Base-by-base conservation (phyloP, 2,797 vertebrate species). In the Sebastes diploproa region DNA sequence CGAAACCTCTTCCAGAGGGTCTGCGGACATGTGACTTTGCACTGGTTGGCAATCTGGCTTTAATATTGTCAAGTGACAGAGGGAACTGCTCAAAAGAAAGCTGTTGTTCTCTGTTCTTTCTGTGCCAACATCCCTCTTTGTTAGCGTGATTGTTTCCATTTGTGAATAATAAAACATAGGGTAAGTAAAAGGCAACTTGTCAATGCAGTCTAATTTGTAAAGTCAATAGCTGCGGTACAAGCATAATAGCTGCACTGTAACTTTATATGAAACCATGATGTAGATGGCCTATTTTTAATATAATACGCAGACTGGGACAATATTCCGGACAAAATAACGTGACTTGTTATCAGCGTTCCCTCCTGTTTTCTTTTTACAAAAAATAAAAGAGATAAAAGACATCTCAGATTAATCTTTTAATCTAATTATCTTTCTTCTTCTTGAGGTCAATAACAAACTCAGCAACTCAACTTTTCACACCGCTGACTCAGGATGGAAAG, bases 401-500 rank as follows among this genome's bases (percentile, higher is more conserved):
- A 42, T 60, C 23, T 69, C 25, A 5, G 14, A 42, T 66, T 16
- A 38, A 68, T 78, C 60, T 56, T 29, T 72, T 66, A 27, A 76
- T 77, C 20, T 6, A 36, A 67, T 71, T 50, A 8, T 50, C 46
- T 50, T 4, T 50, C 38, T 62, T 69, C 9, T 72, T 66, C 25
- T 18, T 75, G 27, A 63, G 23, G 63, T 14, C 52, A 42, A 20
- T 50, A 20, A 20, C 46, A 50, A 18, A 50, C 18, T 50, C 46
- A 50, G 7, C 46, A 50, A 20, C 46, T 50, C 46, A 50, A 50
- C 18, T 50, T 11, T 12, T 69, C 30, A 58, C 76, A 27, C 12
- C 0, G 1, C 36, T 88, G 87, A 91, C 66, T 80, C 72, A 75
- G 27, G 56, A 50, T 61, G 81, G 80, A 90, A 90, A 63, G 80